Conservation (phyloP, 2,797 vertebrate genomes). For the Falco concolor region DNA sequence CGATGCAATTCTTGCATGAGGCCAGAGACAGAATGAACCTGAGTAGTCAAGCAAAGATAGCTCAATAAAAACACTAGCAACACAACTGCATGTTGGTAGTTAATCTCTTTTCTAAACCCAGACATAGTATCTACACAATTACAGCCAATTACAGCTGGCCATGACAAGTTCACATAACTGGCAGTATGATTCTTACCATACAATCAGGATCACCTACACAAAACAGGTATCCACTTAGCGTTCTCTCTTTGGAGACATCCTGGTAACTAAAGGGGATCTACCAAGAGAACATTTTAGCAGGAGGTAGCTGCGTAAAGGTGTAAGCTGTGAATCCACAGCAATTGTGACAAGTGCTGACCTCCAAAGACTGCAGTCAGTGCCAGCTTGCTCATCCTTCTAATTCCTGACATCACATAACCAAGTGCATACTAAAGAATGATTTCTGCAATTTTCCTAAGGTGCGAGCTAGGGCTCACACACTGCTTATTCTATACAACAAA, state of each 20-base stretch:
- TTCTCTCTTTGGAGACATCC: too few relatives aligned
- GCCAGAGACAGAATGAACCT: constrained; percentile 94
- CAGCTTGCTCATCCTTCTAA: not conserved
- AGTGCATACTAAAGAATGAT: not conserved
- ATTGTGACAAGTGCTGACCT: not conserved
- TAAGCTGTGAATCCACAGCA: not conserved
- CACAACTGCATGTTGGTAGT: too few relatives aligned
- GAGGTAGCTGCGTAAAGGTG: not conserved
- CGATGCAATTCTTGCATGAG: constrained; percentile 92
- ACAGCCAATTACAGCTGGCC: not conserved
- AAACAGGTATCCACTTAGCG: not conserved
- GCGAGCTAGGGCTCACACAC: not conserved
- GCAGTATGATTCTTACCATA: not conserved
- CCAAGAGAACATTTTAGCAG: not conserved
- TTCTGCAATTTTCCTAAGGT: not conserved
- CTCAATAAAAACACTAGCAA: not conserved
- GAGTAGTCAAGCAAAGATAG: not conserved
- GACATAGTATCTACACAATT: not conserved
- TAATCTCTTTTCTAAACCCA: not conserved
- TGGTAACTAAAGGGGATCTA: not conserved
- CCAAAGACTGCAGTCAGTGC: not conserved
- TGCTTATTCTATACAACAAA: not conserved
- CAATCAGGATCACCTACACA: not conserved
- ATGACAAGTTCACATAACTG: not conserved
- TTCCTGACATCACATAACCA: not conserved